These are phyloP conservation scores for Noctua janthina DNA, from an alignment of 2,888 invertebrate genomes.

Conservation along the genomic window DNA sequence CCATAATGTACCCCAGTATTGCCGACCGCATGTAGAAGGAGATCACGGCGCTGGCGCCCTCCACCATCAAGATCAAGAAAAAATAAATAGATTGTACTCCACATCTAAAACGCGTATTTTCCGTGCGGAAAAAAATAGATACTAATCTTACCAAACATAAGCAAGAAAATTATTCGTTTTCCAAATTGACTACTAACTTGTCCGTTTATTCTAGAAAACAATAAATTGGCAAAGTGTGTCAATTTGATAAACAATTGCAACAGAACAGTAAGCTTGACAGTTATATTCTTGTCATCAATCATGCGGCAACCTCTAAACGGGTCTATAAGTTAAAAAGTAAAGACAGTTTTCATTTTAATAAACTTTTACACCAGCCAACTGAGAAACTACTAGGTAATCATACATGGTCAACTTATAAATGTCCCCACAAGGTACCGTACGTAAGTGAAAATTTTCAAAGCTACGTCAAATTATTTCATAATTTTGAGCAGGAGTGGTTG, in stretches of 20 bases:
- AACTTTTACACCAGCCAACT: no score
- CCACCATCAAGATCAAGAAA: no score
- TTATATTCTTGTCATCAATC: no score
- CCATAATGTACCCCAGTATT: no score
- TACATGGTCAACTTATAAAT: neutral
- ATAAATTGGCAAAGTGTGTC: neutral
- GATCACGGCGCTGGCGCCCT: no score
- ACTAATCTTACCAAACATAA: neutral
- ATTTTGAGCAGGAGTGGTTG: slow-evolving; percentile 47
- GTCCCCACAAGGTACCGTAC: slow-evolving; percentile 31
- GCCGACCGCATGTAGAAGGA: no score
- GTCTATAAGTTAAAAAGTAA: neutral
- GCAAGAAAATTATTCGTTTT: neutral
- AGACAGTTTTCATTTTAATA: neutral
- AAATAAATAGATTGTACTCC: no score
- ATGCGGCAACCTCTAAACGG: no score
- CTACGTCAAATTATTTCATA: slow-evolving; percentile 58
- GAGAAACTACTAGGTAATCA: neutral
- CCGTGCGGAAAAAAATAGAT: neutral
- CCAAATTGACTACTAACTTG: neutral
- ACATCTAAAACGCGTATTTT: no score
- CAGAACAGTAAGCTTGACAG: no score
- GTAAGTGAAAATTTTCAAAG: slow-evolving; percentile 63
- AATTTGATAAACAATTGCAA: no score
- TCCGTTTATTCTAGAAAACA: neutral